Evolutionary conservation across 2,797 vertebrate genomes (phyloP).

Genomic region (Lacerta agilis): DNA sequence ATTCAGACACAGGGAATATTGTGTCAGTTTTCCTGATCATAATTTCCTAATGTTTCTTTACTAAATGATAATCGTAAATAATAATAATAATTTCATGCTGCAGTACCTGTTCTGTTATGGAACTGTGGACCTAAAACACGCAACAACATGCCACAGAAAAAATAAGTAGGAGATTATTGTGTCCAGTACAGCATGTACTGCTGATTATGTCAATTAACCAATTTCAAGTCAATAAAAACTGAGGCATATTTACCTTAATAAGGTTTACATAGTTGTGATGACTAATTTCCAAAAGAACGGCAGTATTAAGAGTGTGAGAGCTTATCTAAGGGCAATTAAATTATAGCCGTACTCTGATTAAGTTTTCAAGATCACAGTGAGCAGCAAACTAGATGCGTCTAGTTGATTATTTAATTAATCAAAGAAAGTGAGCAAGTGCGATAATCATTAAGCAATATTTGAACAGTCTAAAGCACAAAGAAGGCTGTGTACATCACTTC

Average conservation of each 20-base stretch:
- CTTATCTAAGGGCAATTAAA: slow-evolving; percentile 73
- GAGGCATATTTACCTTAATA: slow-evolving; percentile 77
- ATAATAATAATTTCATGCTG: too few species aligned
- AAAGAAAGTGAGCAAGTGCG: slow-evolving; percentile 62
- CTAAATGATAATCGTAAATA: too few species aligned
- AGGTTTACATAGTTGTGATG: slow-evolving; percentile 79
- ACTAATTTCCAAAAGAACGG: slow-evolving; percentile 73
- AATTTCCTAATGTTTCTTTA: too few species aligned
- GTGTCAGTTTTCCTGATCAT: too few species aligned
- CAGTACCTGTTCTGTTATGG: too few species aligned
- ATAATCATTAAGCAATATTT: slow-evolving; percentile 64
- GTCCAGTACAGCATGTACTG: slow-evolving; percentile 61
- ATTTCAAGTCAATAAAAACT: slow-evolving; percentile 69
- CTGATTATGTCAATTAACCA: slow-evolving; percentile 66
- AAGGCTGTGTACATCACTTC: slow-evolving; percentile 14
- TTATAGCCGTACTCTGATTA: slow-evolving; percentile 66
- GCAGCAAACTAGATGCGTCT: slow-evolving; percentile 68
- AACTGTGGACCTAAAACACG: slow-evolving; percentile 15
- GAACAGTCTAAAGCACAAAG: slow-evolving; percentile 41
- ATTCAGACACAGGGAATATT: too few species aligned
- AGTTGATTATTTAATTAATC: slow-evolving; percentile 74
- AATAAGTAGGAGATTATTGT: slow-evolving; percentile 51
- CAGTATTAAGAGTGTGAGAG: slow-evolving; percentile 67
- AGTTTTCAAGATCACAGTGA: slow-evolving; percentile 71
- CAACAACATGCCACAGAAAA: slow-evolving; percentile 33